phyloP scores from a whole-genome alignment of 2,888 invertebrate species.

The Acleris laterana region DNA sequence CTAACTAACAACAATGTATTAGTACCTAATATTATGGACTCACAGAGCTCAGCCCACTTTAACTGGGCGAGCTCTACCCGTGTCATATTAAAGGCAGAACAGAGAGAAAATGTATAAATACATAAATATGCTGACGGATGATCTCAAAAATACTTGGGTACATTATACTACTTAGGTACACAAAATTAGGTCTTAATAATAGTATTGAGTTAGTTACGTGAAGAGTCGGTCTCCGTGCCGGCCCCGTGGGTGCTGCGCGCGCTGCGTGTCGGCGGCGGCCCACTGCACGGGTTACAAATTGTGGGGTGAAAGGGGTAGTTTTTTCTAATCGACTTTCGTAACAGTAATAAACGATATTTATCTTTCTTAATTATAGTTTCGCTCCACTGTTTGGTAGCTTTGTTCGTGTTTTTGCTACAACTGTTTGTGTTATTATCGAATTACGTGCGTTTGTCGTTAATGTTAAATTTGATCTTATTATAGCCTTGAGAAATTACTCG shows the following conservation, averaged over 20 bases:
- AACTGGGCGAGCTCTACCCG: no score
- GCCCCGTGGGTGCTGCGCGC: conserved; percentile 44
- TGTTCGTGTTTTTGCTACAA: conserved; percentile 75
- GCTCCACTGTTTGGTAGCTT: conserved; percentile 77
- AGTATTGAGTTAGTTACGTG: no score
- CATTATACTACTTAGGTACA: no score
- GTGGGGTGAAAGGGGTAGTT: conserved; percentile 84
- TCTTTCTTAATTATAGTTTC: conserved; percentile 84
- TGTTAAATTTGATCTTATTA: conserved; percentile 56
- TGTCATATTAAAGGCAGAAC: no score
- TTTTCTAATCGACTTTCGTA: conserved; percentile 84
- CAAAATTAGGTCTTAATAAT: no score
- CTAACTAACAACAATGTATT: no score
- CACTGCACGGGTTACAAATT: conserved; percentile 85
- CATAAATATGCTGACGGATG: no score
- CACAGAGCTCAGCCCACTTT: no score
- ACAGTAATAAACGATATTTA: conserved; percentile 85
- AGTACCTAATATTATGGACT: no score
- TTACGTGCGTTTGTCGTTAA: conserved; percentile 75
- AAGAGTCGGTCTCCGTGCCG: no score
- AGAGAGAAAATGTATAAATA: no score
- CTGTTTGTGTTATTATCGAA: conserved; percentile 79
- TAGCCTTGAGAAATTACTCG: conserved; percentile 45
- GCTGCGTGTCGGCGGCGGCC: conserved; percentile 77
- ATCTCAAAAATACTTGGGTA: no score